These are phyloP conservation scores for Phrynocephalus vlangalii DNA, from an alignment of 2,797 vertebrate genomes.

Conservation along the genomic window DNA sequence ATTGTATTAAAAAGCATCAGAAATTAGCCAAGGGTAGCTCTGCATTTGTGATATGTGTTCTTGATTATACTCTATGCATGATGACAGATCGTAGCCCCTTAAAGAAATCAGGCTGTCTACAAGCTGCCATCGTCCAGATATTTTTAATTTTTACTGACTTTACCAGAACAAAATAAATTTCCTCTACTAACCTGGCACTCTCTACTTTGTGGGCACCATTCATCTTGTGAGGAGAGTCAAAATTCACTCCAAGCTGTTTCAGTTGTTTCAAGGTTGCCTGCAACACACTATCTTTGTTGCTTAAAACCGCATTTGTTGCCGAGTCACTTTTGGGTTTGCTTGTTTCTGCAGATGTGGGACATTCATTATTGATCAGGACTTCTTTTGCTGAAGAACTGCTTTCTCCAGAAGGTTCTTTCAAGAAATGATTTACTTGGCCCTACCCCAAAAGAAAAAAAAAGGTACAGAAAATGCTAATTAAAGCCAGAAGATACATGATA, in stretches of 20 bases:
- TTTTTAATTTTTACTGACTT: neutral
- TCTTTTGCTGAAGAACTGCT: constrained; percentile 67
- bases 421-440: constrained; percentile 88
- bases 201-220: constrained; percentile 80
- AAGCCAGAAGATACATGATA: neutral
- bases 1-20: neutral
- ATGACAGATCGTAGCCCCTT: neutral
- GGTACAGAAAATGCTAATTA: constrained; percentile 30
- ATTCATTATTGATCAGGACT: constrained; percentile 46
- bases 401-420: constrained; percentile 78
- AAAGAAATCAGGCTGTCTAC: neutral
- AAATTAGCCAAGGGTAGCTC: neutral
- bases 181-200: constrained; percentile 85
- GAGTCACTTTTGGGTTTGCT: constrained; percentile 52
- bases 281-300: constrained; percentile 81
- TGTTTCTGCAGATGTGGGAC: constrained; percentile 54
- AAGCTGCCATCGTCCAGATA: neutral
- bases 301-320: constrained; percentile 30
- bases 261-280: constrained; percentile 88
- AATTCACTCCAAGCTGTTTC: constrained; percentile 85
- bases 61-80: neutral
- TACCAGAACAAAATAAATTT: neutral
- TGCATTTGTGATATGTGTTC: no score
- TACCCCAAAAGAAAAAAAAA: constrained; percentile 64
- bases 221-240: constrained; percentile 77